Evolutionary conservation across 2,888 invertebrate genomes (phyloP), one percentile per base, ranked within the genome.

Genomic region (Pyrgus malvae): DNA sequence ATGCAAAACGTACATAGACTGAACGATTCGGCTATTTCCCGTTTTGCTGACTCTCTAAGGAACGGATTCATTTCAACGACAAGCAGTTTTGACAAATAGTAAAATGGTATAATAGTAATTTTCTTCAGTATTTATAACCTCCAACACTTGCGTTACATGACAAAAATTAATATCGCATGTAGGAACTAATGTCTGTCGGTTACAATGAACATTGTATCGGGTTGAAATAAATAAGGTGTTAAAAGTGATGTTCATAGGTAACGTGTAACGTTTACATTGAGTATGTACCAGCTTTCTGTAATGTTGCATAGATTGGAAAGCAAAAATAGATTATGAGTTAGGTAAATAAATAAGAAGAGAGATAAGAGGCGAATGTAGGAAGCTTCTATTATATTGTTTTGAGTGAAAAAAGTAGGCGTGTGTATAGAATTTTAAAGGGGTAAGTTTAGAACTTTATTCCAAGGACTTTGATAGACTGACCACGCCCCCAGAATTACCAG

Each of bases 11-110:
- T 69, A 63, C 78, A 77, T 3, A 87, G 67, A 40, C 64, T 63
- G 53, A 89, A 65, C 48, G 89, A 80, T 55, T 75, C 72, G 37
- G 75, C 71, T 56, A 89, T 86, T 75, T 89, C 87, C 29, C 63
- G 61, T 69, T 76, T 80, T 12, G 88, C 85, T 57, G 71, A 65
- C 56, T 72, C 70, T 57, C 72, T 65, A 56, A 63, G 57, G 2
- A 48, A 56, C 38, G 71, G 72, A 42, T 75, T 67, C 78, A 80
- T 82, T 72, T 16, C 6, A 42, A 33, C 23, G 12, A 23, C 23
- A 27, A 40, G 21, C 21, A 41, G 2, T 31, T n/a, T 49, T 44
- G 14, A 41, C 29, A n/a, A 33, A 16, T 3, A 2, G n/a, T 33
- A 19, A 19, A 31, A 27, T 23, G 19, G 9, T 16, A 5, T 19